Percentiles rank a stretch among this genome's conserved stretches.
Conservation (phyloP, 2,113 vertebrate species). For the Turdus rufiventris region DNA sequence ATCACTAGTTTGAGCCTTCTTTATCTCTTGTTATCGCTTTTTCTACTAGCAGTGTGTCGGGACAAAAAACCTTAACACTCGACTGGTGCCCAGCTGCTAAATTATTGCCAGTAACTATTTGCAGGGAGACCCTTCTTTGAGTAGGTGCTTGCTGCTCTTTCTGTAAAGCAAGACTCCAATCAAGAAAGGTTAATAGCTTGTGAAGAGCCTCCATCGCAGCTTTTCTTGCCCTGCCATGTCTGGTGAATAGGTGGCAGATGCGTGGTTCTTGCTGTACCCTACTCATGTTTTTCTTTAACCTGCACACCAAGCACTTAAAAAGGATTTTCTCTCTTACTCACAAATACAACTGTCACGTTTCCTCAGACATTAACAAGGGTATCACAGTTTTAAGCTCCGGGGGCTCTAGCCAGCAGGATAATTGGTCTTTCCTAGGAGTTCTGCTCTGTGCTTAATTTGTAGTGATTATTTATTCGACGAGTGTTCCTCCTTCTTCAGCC, state of each 20-base stretch:
- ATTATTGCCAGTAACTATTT: conserved; percentile 31
- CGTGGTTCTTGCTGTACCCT: background rate
- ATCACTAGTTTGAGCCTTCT: background rate
- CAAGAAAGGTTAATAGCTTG: conserved; percentile 68
- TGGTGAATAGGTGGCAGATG: conserved; percentile 16
- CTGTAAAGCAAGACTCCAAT: conserved; percentile 57
- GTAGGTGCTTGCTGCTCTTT: conserved; percentile 34
- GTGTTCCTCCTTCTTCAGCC: background rate
- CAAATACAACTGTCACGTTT: background rate
- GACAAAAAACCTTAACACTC: background rate
- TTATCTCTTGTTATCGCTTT: background rate
- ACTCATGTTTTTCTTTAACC: background rate
- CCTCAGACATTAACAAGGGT: background rate
- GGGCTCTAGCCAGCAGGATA: background rate
- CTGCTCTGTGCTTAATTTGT: background rate
- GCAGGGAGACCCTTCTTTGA: background rate
- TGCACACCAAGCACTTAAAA: background rate
- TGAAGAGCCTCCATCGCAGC: conserved; percentile 18
- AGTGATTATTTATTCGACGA: background rate
- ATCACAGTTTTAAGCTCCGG: background rate
- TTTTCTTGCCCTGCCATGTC: conserved; percentile 13
- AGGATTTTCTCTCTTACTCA: background rate
- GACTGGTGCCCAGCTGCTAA: conserved; percentile 3
- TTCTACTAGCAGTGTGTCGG: background rate
- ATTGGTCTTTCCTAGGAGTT: background rate